phyloP scores from a whole-genome alignment of 1,140 invertebrate species.

The Leptestheria dahalacensis region DNA sequence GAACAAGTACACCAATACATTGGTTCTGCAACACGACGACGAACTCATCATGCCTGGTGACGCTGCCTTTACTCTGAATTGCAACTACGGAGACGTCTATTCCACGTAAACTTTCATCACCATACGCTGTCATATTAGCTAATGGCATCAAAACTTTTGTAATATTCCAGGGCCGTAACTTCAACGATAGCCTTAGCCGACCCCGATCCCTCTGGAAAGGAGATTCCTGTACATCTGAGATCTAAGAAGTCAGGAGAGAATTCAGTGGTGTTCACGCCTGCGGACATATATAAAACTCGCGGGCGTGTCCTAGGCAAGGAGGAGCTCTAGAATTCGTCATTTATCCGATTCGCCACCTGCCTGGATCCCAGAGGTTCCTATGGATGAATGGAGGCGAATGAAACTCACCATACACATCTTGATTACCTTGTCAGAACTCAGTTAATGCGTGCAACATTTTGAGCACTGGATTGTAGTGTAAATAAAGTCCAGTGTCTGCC shows the following conservation, averaged over 20 bases:
- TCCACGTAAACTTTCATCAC: conserved; percentile 18
- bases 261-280: conserved; percentile 18
- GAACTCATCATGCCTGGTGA: conserved; percentile 44
- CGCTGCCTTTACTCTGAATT: conserved; percentile 42
- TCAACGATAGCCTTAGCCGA: conserved; percentile 21
- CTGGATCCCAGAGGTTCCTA: too few relatives aligned
- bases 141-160: too few relatives aligned
- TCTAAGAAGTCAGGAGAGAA: conserved; percentile 16
- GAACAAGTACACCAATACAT: conserved; percentile 36
- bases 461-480: too few relatives aligned
- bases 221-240: conserved; percentile 17
- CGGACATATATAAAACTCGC: conserved; percentile 14
- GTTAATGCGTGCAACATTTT: too few relatives aligned
- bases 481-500: too few relatives aligned
- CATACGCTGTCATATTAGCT: too few relatives aligned
- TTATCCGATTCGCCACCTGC: too few relatives aligned
- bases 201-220: conserved; percentile 20
- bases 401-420: too few relatives aligned
- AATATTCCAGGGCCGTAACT: conserved; percentile 10
- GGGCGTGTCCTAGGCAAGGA: neutral
- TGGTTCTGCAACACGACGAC: conserved; percentile 44
- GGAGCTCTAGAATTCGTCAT: neutral
- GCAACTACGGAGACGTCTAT: conserved; percentile 37
- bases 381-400: too few relatives aligned
- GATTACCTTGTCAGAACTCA: too few relatives aligned